Conservation (phyloP, 2,888 invertebrate genomes). For the Diadegma fenestrale region DNA sequence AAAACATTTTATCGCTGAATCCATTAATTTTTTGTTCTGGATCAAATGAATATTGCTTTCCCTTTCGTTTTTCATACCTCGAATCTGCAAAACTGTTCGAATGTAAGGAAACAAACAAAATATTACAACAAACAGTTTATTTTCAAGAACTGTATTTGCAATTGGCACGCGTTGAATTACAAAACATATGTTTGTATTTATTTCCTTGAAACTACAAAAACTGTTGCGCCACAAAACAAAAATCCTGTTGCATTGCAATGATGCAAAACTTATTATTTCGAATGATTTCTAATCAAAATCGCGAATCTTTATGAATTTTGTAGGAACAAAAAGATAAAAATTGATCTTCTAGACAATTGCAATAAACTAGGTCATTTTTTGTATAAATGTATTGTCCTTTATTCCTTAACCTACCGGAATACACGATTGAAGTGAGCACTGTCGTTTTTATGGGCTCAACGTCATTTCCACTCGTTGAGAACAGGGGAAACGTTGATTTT, state of each 20-base stretch:
- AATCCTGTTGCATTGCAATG: not conserved
- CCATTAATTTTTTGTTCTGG: not conserved
- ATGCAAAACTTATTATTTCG: not conserved
- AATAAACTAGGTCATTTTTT: slow-evolving; percentile 29
- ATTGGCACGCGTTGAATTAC: not conserved
- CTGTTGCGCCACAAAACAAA: not conserved
- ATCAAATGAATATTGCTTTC: not conserved
- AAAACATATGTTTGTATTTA: not conserved
- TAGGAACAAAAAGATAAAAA: not conserved
- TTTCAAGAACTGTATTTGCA: not conserved
- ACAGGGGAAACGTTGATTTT: not conserved
- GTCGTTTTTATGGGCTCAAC: not conserved
- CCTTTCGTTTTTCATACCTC: not conserved
- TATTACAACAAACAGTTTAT: not conserved
- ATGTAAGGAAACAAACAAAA: not conserved
- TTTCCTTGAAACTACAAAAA: not conserved
- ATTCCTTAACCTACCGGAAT: not conserved
- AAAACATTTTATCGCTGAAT: not conserved
- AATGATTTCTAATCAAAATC: slow-evolving; percentile 4
- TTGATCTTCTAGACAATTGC: slow-evolving; percentile 17
- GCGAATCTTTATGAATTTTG: not conserved
- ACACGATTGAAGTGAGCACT: not conserved
- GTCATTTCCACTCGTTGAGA: not conserved
- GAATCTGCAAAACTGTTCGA: not conserved
- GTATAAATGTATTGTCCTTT: not conserved